Evolutionary conservation across 1,140 invertebrate genomes (phyloP).

Genomic region (Eurytemora carolleeae): DNA sequence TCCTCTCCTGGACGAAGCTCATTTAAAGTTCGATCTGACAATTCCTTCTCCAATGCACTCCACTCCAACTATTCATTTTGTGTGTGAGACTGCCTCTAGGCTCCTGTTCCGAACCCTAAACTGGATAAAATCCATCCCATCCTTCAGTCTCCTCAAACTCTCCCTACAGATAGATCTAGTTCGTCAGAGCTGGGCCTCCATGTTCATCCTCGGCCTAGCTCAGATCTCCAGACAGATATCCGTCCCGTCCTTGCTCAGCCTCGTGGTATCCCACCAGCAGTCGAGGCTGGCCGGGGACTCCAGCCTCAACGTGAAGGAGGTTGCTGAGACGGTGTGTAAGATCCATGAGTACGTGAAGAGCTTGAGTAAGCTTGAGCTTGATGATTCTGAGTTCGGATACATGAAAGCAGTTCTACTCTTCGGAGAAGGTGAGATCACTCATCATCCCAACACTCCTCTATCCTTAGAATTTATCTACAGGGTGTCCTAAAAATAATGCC

Average conservation of each 20-base stretch:
- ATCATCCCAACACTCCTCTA: too few relatives aligned
- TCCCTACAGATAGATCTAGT: constrained; percentile 36
- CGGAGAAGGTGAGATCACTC: constrained; percentile 36
- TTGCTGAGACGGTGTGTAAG: constrained; percentile 58
- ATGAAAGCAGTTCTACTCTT: constrained; percentile 70
- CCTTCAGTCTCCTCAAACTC: neutral
- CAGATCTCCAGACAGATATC: constrained; percentile 31
- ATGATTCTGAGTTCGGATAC: constrained; percentile 67
- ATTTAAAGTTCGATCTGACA: constrained; percentile 35
- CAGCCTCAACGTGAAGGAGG: constrained; percentile 24
- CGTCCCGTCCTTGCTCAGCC: neutral
- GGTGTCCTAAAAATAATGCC: too few relatives aligned
- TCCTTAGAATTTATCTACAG: too few relatives aligned
- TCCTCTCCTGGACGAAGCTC: neutral
- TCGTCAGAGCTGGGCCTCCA: constrained; percentile 62
- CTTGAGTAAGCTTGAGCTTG: constrained; percentile 49
- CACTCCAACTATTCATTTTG: constrained; percentile 65
- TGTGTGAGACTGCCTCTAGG: constrained; percentile 74
- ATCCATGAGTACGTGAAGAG: constrained; percentile 59
- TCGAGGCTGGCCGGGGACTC: neutral
- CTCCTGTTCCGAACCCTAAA: constrained; percentile 69
- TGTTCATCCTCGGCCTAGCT: constrained; percentile 74
- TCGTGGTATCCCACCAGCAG: neutral
- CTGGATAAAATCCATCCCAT: constrained; percentile 49
- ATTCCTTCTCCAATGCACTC: constrained; percentile 56